Percentiles rank a stretch among this genome's conserved stretches.
Conservation (phyloP, 2,797 vertebrate genomes). For the Falco columbarius region DNA sequence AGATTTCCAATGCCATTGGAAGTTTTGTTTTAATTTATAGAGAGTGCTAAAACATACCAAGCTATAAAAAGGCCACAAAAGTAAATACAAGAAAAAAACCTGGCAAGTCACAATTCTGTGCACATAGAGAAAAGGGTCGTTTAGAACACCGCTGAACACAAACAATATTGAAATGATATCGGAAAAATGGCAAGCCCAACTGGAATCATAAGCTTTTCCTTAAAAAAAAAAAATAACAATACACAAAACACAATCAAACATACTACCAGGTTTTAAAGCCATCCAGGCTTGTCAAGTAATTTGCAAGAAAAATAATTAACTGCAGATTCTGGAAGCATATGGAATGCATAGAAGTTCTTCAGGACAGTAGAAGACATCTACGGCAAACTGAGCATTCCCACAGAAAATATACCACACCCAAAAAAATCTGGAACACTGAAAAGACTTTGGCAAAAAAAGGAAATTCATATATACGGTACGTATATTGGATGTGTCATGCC, state of each 20-base stretch:
- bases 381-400: neutral
- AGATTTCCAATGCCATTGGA: neutral
- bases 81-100: neutral
- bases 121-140: neutral
- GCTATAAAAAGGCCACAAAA: accelerated
- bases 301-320: neutral
- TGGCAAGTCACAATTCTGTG: neutral
- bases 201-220: neutral
- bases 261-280: neutral
- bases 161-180: neutral
- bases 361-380: neutral
- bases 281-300: neutral
- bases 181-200: neutral
- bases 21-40: neutral
- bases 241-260: neutral
- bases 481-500: neutral
- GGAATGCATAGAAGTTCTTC: neutral
- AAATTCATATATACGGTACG: neutral
- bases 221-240: too few species aligned
- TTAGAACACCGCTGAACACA: neutral
- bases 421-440: neutral
- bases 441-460: neutral
- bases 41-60: neutral
- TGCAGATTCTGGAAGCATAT: neutral
- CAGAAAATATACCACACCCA: neutral